Evolutionary conservation across 2,113 vertebrate genomes (phyloP), one percentile per base, ranked within the genome.

Genomic region (Azemiops feae): DNA sequence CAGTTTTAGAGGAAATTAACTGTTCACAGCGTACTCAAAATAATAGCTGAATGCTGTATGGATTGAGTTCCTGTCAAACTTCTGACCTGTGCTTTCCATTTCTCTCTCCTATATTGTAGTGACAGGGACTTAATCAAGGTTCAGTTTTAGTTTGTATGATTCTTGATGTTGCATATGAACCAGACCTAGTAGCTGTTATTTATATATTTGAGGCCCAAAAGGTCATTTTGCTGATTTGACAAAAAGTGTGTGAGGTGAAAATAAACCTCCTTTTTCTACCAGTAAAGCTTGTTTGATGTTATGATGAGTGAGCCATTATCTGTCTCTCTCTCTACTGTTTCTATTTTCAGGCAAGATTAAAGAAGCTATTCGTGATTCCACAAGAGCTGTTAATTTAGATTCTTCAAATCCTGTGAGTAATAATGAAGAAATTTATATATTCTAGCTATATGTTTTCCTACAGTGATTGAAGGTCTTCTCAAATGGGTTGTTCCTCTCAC

Each of bases 321-420:
- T 52, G 30, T 50, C 6, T 39, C 91, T 91, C 16, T 91, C 69
- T 95, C 8, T 94, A 16, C 0, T 9, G 1, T 90, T 96, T 81
- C 30, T 92, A 39, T 74, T 55, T 93, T 74, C 18, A 96, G 91
- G 90, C 92, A 88, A 92, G 3, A 60, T 54, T 64, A 94, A 91
- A 94, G 92, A 95, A 94, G 90, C 18, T 88, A n/a, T 89, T 91
- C 64, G 54, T 85, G 58, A 95, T 95, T 90, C 52, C 94, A 95
- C 93, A 88, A 87, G 95, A 60, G n/a, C n/a, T 92, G 14, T 93
- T 90, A 30, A 54, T 39, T n/a, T 93, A 74, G 91, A 95, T 18
- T 55, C 74, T 94, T 23, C 43, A 81, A 97, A 96, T 7, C 34
- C 16, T 58, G 81, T 95, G 91, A 92, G 55, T 92, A 88, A 54